A percentile compares a stretch with the other conserved stretches of the same genome.
Conservation (phyloP, 1,140 invertebrate genomes). For the Camponotus vicinus region DNA sequence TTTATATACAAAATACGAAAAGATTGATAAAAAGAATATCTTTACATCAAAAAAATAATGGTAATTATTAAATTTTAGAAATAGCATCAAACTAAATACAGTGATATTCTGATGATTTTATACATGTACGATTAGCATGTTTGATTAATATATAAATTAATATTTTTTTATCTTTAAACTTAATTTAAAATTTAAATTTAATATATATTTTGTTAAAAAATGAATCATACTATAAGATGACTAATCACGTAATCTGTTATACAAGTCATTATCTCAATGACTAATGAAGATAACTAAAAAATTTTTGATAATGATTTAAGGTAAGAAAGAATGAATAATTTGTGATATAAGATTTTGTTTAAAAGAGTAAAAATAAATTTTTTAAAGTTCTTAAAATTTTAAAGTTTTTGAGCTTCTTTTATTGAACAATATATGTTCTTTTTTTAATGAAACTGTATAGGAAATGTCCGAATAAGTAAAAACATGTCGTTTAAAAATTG, state of each 20-base stretch:
- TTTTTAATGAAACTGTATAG: not conserved
- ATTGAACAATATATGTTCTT: not conserved
- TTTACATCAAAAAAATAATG: too few species aligned
- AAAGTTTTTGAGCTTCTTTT: not conserved
- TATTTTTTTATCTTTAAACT: not conserved
- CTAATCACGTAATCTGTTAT: slow-evolving; percentile 1
- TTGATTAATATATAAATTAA: not conserved
- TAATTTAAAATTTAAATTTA: not conserved
- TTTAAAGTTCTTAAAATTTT: not conserved
- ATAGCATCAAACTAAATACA: not conserved
- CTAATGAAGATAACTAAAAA: not conserved
- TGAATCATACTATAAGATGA: not conserved
- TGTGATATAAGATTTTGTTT: not conserved
- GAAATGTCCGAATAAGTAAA: not conserved
- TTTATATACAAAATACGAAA: too few species aligned
- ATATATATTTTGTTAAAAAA: not conserved
- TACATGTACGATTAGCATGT: too few species aligned
- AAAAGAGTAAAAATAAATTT: not conserved
- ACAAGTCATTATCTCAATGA: slow-evolving; percentile 3
- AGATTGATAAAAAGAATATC: too few species aligned
- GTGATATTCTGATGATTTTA: too few species aligned
- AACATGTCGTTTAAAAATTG: not conserved
- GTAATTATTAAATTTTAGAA: not conserved
- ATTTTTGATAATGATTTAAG: not conserved
- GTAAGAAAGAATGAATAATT: not conserved